Evolutionary conservation across 2,888 invertebrate species (phyloP).

Genomic region (Sminthurinus aureus): DNA sequence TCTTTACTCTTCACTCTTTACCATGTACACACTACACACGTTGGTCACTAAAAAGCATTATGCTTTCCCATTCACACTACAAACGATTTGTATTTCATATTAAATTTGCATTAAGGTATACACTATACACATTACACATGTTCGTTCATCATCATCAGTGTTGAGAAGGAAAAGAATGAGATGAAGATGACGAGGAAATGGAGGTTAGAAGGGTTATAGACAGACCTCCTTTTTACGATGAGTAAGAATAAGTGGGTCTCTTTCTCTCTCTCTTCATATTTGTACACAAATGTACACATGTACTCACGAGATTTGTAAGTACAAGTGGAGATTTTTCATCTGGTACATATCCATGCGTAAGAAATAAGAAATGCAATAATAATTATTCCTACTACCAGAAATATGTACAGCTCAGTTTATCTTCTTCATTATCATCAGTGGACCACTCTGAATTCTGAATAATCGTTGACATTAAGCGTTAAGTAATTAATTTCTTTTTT

Average conservation of each 20-base stretch:
- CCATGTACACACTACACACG: too few species aligned
- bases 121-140: too few species aligned
- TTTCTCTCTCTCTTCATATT: neutral
- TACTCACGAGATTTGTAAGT: too few species aligned
- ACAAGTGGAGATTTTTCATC: too few species aligned
- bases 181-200: slow-evolving; percentile 18
- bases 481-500: neutral
- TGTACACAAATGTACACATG: too few species aligned
- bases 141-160: neutral
- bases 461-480: neutral
- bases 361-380: too few species aligned
- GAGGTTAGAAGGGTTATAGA: slow-evolving; percentile 44
- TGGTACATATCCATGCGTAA: too few species aligned
- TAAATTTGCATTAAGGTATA: neutral
- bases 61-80: neutral
- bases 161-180: neutral
- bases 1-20: too few species aligned
- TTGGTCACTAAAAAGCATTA: neutral
- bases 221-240: slow-evolving; percentile 44
- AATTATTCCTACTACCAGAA: too few species aligned
- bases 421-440: neutral
- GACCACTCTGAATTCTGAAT: too few species aligned
- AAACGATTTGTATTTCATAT: neutral
- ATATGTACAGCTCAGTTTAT: neutral
- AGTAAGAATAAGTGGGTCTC: slow-evolving; percentile 33